Conservation (phyloP, 2,888 invertebrate genomes). For the Sylvicola fuscatus region DNA sequence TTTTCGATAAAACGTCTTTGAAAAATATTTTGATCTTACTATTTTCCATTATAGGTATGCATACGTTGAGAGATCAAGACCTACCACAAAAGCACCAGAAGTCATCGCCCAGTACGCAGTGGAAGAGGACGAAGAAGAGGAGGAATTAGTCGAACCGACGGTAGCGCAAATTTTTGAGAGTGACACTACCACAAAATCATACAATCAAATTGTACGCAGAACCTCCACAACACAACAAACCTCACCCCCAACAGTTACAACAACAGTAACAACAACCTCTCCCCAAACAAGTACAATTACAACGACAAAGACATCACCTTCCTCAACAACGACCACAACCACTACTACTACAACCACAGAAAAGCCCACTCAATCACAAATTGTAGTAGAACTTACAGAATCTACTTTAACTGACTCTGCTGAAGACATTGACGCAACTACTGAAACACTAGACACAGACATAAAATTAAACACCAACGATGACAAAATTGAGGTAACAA, state of each 20-base stretch:
- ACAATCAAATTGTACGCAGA: too few species aligned
- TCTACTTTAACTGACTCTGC: too few species aligned
- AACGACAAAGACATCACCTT: slow-evolving; percentile 5
- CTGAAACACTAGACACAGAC: neutral
- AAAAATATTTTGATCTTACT: too few species aligned
- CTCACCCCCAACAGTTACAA: slow-evolving; percentile 3
- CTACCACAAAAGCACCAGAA: slow-evolving; percentile 2
- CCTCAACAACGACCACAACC: slow-evolving; percentile 8
- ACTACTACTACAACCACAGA: slow-evolving; percentile 7
- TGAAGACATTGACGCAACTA: slow-evolving; percentile 3
- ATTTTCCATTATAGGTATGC: too few species aligned
- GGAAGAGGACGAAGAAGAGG: neutral
- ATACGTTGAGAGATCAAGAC: too few species aligned
- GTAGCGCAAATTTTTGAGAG: too few species aligned
- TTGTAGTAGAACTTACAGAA: too few species aligned
- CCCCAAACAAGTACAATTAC: slow-evolving; percentile 1
- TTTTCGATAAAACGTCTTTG: too few species aligned
- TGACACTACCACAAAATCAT: too few species aligned
- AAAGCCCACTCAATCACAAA: slow-evolving; percentile 6
- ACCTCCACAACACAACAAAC: slow-evolving; percentile 2
- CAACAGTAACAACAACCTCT: slow-evolving; percentile 5
- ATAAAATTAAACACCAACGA: neutral
- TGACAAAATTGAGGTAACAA: slow-evolving; percentile 3
- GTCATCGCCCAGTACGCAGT: slow-evolving; percentile 6
- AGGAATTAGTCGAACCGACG: neutral